Percentiles rank a stretch among this genome's conserved stretches.
Evolutionary conservation across 2,888 invertebrate genomes (phyloP).

Genomic region (Lepidonotus clava): DNA sequence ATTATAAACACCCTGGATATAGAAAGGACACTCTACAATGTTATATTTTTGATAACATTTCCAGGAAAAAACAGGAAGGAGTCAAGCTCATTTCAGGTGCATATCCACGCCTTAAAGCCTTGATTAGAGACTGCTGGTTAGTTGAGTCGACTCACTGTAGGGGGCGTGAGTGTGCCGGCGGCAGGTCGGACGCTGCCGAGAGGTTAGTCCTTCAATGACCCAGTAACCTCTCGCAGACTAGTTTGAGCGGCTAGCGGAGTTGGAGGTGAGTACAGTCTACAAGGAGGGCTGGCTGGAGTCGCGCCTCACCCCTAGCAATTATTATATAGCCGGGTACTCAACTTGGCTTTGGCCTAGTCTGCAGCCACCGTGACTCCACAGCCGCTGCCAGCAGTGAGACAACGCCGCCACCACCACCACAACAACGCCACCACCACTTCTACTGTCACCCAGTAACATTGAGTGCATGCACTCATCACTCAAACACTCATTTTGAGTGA

Average conservation of each 20-base stretch:
- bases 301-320: constrained; percentile 27
- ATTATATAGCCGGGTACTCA: constrained; percentile 1
- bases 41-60: no score
- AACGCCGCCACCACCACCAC: not conserved
- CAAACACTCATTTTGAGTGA: not conserved
- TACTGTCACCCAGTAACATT: no score
- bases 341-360: not conserved
- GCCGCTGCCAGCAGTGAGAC: not conserved
- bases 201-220: no score
- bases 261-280: no score
- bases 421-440: not conserved
- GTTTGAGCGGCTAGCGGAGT: no score
- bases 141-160: not conserved
- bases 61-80: no score
- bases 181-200: not conserved
- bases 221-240: no score
- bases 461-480: not conserved
- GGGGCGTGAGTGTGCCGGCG: constrained; percentile 10
- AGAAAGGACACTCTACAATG: no score
- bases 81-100: no score
- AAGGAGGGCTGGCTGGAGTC: no score
- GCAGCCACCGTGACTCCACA: not conserved
- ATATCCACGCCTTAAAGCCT: no score
- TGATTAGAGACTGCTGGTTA: not conserved
- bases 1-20: no score